Evolutionary conservation across 2,113 vertebrate genomes (phyloP).

Genomic region (Eleginops maclovinus): DNA sequence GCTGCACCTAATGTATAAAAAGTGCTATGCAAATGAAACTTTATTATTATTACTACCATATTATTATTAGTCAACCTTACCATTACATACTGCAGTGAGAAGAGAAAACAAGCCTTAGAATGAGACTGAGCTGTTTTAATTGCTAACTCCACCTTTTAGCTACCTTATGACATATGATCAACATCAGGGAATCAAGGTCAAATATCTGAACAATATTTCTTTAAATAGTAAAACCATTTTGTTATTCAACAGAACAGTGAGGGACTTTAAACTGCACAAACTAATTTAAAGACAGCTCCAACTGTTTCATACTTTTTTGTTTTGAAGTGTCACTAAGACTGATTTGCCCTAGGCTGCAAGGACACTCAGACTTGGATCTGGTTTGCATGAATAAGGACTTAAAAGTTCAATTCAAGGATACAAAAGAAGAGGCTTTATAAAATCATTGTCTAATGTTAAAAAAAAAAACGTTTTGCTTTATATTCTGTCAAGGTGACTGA

Average conservation of each 20-base stretch:
- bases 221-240: background rate
- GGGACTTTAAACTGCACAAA: background rate
- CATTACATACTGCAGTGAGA: background rate
- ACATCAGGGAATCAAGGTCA: background rate
- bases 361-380: background rate
- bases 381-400: background rate
- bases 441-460: no score
- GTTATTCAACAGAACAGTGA: background rate
- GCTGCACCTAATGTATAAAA: no score
- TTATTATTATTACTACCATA: no score
- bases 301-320: background rate
- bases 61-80: no score
- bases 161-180: background rate
- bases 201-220: no score
- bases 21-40: no score
- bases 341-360: slow-evolving; percentile 7
- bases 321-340: slow-evolving; percentile 12
- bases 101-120: background rate
- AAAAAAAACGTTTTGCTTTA: background rate
- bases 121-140: background rate
- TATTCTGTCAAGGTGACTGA: background rate
- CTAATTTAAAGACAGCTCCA: background rate
- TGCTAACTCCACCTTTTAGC: background rate
- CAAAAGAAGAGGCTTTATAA: background rate
- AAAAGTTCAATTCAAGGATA: slow-evolving; percentile 7